phyloP scores from a whole-genome alignment of 2,113 vertebrate species.

The Hippocampus mohnikei region DNA sequence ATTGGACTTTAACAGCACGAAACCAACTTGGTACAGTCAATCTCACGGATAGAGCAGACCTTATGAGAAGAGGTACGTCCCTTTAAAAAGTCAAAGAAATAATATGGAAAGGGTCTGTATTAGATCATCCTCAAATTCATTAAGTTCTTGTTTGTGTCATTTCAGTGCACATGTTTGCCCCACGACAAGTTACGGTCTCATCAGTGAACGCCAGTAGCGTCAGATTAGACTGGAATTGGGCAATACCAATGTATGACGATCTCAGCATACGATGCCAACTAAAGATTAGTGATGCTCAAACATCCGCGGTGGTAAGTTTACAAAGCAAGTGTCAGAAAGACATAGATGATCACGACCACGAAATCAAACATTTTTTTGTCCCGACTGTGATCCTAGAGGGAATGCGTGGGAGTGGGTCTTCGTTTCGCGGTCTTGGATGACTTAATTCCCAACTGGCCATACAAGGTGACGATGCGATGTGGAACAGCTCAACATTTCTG shows the following conservation, averaged over 20 bases:
- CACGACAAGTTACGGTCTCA: background rate
- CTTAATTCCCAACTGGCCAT: slow-evolving; percentile 41
- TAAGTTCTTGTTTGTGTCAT: background rate
- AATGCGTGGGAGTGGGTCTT: slow-evolving; percentile 27
- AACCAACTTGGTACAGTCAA: slow-evolving; percentile 39
- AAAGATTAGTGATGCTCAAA: background rate
- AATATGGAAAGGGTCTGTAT: background rate
- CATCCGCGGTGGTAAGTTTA: slow-evolving; percentile 27
- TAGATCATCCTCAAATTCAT: background rate
- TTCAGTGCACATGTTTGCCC: slow-evolving; percentile 58
- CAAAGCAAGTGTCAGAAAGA: background rate
- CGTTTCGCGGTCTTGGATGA: slow-evolving; percentile 1
- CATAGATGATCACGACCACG: background rate
- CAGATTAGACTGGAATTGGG: slow-evolving; percentile 54
- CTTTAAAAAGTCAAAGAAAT: background rate
- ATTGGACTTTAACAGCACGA: slow-evolving; percentile 55
- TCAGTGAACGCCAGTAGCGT: slow-evolving; percentile 34
- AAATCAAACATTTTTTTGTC: background rate
- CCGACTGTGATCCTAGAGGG: slow-evolving; percentile 12
- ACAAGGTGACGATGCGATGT: slow-evolving; percentile 46
- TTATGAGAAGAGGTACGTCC: slow-evolving; percentile 49
- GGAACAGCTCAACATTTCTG: slow-evolving; percentile 46
- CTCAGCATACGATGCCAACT: slow-evolving; percentile 53
- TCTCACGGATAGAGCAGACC: slow-evolving; percentile 27
- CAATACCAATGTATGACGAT: background rate